Base-by-base conservation (phyloP, 2,113 vertebrate species). In the Agelaius phoeniceus region DNA sequence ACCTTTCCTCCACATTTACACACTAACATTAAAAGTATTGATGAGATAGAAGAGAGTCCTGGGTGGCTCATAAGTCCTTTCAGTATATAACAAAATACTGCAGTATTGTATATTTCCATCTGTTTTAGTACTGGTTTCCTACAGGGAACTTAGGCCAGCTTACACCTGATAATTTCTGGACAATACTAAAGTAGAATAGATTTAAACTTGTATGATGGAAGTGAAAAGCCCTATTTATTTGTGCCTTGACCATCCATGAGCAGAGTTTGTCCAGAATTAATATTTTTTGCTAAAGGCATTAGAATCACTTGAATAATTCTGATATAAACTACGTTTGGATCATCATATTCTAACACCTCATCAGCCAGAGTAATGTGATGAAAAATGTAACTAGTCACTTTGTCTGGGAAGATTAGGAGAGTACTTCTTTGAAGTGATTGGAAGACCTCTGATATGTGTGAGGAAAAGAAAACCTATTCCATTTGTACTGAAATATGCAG, bases 271-370 rank as follows among this genome's bases (percentile, higher is more conserved):
- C 22, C 59, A 89, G 80, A 26, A 90, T 84, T 84, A 78, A 30
- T 11, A 19, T 65, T 87, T 89, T 85, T 77, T 89, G 66, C 39
- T 65, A 78, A 74, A 62, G 27, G n/a, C 61, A 58, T 67, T 85
- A 72, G 48, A 93, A 73, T 88, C 31, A 63, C 77, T 95, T 88
- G 57, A 77, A 58, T 91, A 91, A 90, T 88, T 92, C 65, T 94
- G 75, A 75, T 82, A 62, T 80, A 93, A 93, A 77, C 54, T 61
- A 87, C 82, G 31, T 89, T 91, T 87, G 49, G 69, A 72, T 87
- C 61, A 48, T 93, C 77, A 75, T 84, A 63, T 51, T 95, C 61
- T 87, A 89, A 81, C 33, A 63, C 57, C 39, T 81, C 57, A 78
- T 94, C 44, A 74, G 43, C 51, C 39, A 77, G 62, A 89, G 62